Percentiles rank a stretch among this genome's conserved stretches.
Evolutionary conservation across 2,888 invertebrate species (phyloP).

Genomic region (Pandemis cinnamomeana): DNA sequence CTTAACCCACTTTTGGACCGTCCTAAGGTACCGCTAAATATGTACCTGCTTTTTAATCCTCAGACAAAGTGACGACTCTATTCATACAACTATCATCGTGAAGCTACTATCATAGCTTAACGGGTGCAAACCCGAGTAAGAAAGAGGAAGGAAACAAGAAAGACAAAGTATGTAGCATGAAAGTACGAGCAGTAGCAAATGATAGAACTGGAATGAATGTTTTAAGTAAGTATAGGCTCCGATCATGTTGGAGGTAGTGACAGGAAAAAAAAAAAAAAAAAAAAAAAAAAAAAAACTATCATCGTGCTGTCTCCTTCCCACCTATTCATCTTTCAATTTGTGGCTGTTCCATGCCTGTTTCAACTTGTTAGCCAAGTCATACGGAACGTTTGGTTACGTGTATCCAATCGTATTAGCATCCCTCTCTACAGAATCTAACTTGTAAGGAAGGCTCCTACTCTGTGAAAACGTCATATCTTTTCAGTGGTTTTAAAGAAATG

Average conservation of each 20-base stretch:
- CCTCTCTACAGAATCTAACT: not conserved
- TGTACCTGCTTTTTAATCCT: not conserved
- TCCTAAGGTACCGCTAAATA: not conserved
- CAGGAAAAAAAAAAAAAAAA: too few species aligned
- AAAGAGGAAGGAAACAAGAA: too few species aligned
- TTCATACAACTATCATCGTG: not conserved
- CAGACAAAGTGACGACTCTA: not conserved
- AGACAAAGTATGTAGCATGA: too few species aligned
- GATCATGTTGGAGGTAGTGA: too few species aligned
- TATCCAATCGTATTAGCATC: not conserved
- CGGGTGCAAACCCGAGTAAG: too few species aligned
- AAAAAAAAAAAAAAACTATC: too few species aligned
- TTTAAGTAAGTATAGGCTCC: too few species aligned
- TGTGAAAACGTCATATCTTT: not conserved
- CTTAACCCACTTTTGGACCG: too few species aligned
- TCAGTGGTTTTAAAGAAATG: not conserved
- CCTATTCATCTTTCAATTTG: not conserved
- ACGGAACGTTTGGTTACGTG: not conserved
- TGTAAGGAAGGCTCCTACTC: not conserved
- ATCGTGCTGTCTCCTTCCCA: not conserved
- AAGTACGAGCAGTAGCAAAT: too few species aligned
- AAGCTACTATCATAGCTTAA: too few species aligned
- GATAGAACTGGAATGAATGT: too few species aligned
- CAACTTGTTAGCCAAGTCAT: not conserved
- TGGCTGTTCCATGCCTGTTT: not conserved